Base-by-base conservation (phyloP, 2,797 vertebrate genomes). In the Phyllotis vaccarum region DNA sequence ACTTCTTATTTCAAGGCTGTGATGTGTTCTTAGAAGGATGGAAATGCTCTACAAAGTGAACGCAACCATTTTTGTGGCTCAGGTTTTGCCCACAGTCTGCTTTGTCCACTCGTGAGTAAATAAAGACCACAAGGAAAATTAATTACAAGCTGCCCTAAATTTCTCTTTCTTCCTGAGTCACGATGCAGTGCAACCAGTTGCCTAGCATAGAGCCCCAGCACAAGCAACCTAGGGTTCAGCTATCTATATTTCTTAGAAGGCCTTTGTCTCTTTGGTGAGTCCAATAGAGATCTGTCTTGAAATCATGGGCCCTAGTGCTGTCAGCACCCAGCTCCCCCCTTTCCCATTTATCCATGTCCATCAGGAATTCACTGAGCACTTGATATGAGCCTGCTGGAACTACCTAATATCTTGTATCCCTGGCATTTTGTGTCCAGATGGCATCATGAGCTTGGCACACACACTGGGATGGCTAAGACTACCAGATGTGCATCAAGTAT, bases 91-190 rank as follows among this genome's bases (percentile, higher is more conserved):
- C n/a, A n/a, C 37, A 43, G 27, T 86, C 54, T 54, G 56, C 40
- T 75, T 10, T 83, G 54, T 92, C 89, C 72, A 29, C 75, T 74
- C 3, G 2, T 9, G 14, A 81, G 16, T 75, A 46, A 78, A 76
- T 49, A 62, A 86, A 94, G 62, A 8, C 46, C 13, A 34, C 78
- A 87, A 46, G 62, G 54, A 29, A 88, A 93, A 75, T 16, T 31
- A 79, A 62, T 16, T 8, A 19, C 2, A 29, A 81, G 40, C 2
- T 6, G 22, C 7, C 49, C 56, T 40, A 16, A 70, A 34, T 72
- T 94, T 93, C 54, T n/a, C 31, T 92, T 95, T 72, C 31, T 79
- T 82, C 72, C 31, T 58, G 0, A 49, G 56, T 54, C 27, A 13
- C 76, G n/a, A 66, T 81, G 29, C 37, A 64, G 2, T 56, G 19